phyloP scores from a whole-genome alignment of 2,113 vertebrate species.

The Cranoglanis bouderius region DNA sequence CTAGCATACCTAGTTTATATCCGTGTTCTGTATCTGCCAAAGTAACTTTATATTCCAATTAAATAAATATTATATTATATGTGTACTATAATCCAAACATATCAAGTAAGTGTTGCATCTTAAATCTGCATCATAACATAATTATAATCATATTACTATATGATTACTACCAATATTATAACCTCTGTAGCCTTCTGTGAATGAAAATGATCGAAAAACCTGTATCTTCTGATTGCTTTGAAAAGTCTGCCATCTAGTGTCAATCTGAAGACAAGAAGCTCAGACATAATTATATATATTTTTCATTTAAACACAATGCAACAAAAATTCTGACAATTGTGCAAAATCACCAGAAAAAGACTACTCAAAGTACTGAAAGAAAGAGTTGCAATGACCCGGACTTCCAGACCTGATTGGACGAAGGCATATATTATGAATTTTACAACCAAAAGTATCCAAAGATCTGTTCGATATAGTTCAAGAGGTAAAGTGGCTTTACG shows the following conservation, averaged over 20 bases:
- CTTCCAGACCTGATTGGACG: background rate
- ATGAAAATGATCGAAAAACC: background rate
- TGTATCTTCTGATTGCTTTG: constrained; percentile 35
- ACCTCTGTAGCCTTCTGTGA: background rate
- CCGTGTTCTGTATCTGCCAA: background rate
- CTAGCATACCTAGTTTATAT: background rate
- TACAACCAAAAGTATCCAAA: background rate
- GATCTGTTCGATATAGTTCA: background rate
- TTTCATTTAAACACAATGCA: background rate
- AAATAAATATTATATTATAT: background rate
- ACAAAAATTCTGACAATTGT: background rate
- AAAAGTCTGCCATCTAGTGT: constrained; percentile 70
- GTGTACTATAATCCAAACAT: too few species aligned
- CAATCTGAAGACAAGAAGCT: background rate
- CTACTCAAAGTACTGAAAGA: background rate
- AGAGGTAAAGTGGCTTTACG: background rate
- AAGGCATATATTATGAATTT: background rate
- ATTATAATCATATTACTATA: background rate
- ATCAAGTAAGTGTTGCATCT: background rate
- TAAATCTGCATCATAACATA: background rate
- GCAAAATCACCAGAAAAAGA: background rate
- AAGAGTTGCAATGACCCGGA: background rate
- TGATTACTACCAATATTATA: background rate
- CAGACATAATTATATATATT: background rate
- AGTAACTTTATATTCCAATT: background rate